phyloP scores from a whole-genome alignment of 2,888 invertebrate genomes.

The Pyrgus malvae region DNA sequence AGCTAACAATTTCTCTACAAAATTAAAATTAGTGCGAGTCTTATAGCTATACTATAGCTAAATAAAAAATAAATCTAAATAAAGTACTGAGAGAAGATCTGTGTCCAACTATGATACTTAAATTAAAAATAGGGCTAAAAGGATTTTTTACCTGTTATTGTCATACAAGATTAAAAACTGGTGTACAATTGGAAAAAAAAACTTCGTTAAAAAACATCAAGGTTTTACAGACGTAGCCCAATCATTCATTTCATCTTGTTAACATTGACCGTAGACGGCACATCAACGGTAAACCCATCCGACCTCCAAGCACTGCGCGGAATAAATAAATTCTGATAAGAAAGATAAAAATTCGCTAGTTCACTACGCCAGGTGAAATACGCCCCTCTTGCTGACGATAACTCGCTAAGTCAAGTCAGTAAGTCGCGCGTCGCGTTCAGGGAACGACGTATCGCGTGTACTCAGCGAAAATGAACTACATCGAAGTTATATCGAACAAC shows the following conservation, averaged over 20 bases:
- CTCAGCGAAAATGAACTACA: slow-evolving; percentile 22
- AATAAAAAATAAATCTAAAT: neutral
- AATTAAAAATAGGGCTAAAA: too few species aligned
- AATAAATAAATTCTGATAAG: slow-evolving; percentile 40
- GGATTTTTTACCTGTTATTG: too few species aligned
- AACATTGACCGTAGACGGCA: neutral
- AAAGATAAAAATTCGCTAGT: slow-evolving; percentile 35
- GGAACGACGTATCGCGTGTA: slow-evolving; percentile 29
- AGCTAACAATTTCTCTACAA: too few species aligned
- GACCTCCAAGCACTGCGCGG: slow-evolving; percentile 42
- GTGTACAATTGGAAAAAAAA: neutral
- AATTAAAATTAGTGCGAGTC: too few species aligned
- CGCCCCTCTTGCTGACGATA: slow-evolving; percentile 26
- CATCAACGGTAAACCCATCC: slow-evolving; percentile 44
- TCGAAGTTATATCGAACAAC: slow-evolving; percentile 31
- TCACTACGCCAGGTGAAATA: slow-evolving; percentile 28
- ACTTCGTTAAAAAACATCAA: neutral
- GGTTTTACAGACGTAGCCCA: neutral
- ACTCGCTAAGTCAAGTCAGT: slow-evolving; percentile 33
- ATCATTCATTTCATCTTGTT: slow-evolving; percentile 9
- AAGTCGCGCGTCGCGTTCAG: slow-evolving; percentile 26
- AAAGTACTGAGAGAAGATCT: neutral
- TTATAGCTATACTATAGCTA: neutral
- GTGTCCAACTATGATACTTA: too few species aligned
- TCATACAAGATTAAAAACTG: too few species aligned